Evolutionary conservation across 2,888 invertebrate genomes (phyloP).

Genomic region (Anthophora plumipes): DNA sequence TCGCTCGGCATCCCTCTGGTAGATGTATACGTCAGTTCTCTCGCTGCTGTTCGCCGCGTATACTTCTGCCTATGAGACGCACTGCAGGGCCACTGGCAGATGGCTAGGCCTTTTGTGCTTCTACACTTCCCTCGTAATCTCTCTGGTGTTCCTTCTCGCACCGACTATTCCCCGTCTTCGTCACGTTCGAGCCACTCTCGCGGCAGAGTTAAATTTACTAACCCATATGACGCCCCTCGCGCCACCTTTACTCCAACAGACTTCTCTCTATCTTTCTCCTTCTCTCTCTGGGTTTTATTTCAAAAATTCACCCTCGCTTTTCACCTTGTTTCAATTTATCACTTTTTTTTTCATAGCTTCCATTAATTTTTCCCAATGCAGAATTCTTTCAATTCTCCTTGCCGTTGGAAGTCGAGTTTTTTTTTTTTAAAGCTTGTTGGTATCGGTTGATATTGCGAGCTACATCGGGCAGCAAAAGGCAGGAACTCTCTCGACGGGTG

Average conservation of each 20-base stretch:
- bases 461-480: slow-evolving; percentile 40
- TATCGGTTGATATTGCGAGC: slow-evolving; percentile 44
- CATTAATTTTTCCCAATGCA: too few relatives aligned
- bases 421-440: background rate
- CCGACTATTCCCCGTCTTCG: slow-evolving; percentile 27
- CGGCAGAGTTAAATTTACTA: slow-evolving; percentile 77
- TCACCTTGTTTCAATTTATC: background rate
- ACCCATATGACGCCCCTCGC: slow-evolving; percentile 77
- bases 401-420: too few relatives aligned
- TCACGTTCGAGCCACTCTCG: slow-evolving; percentile 57
- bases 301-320: slow-evolving; percentile 23
- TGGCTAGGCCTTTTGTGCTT: slow-evolving; percentile 79
- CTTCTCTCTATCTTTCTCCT: too few relatives aligned
- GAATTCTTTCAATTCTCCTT: too few relatives aligned
- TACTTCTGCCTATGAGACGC: slow-evolving; percentile 73
- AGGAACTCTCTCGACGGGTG: slow-evolving; percentile 44
- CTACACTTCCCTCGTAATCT: slow-evolving; percentile 72
- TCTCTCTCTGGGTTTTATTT: slow-evolving; percentile 17
- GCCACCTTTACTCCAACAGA: slow-evolving; percentile 59
- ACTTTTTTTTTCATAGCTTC: background rate
- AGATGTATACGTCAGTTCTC: slow-evolving; percentile 67
- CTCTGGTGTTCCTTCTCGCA: slow-evolving; percentile 49
- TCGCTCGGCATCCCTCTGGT: slow-evolving; percentile 63
- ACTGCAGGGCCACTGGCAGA: slow-evolving; percentile 75
- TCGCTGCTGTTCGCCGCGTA: slow-evolving; percentile 56